Evolutionary conservation across 92 coral and sea anemone species (phyloP), one percentile per base, ranked within the genome.

Genomic region (Parazoanthus atlanticus): DNA sequence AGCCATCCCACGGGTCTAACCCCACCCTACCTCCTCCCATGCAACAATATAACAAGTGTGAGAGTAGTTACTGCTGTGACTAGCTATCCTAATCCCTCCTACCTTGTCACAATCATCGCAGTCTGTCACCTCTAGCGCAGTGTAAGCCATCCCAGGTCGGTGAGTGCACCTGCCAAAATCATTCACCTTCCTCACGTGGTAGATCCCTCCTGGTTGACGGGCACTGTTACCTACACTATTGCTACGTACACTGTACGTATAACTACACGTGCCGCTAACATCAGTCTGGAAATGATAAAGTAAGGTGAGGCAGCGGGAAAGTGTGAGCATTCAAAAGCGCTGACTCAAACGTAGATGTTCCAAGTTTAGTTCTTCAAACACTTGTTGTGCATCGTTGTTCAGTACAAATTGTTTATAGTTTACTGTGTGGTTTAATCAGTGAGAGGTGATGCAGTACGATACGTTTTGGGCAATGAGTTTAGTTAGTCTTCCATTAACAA

Each of bases 81-180:
- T 1, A 23, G 15, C n/a, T 6, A 23, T n/a, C 0, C n/a, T 65
- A 30, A 29, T 30, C 38, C 16, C 8, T 17, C 15, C 46, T 30
- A 70, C 87, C 87, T 84, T 52, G 8, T 70, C 87, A 19, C 87
- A 70, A 31, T 43, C 66, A 10, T 84, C 87, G 41, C 87, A 84
- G 87, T 70, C 87, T 0, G 21, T 84, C 13, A 71, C 78, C 28
- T 84, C 87, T 64, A 84, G 77, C 29, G 78, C 23, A 29, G 61
- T 84, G 8, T 70, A 69, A 29, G 43, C 38, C 41, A 72, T 46
- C 15, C 11, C 46, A 70, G 79, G 87, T 4, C 87, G 87, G 38
- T 70, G 58, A 28, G 87, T 70, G 15, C 87, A 84, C 66, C 54
- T 41, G 29, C 66, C 40, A 84, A 84, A 84, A 21, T 70, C 61